phyloP scores from a whole-genome alignment of 2,113 vertebrate species.

The Entosphenus tridentatus region DNA sequence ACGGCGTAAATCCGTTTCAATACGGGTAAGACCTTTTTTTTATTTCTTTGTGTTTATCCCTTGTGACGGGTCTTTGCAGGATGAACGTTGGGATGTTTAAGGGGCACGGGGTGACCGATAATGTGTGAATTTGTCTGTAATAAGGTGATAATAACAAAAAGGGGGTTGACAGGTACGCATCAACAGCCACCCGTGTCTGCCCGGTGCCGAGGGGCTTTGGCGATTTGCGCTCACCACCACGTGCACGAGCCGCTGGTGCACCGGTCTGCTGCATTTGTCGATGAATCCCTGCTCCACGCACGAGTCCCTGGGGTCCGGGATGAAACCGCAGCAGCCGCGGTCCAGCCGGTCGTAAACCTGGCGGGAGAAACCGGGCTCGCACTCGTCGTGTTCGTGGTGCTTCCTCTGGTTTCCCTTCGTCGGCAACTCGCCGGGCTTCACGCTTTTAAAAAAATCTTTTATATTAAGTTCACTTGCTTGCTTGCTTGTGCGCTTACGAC shows the following conservation, averaged over 20 bases:
- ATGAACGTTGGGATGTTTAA: no score
- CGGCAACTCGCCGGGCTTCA: slow-evolving; percentile 3
- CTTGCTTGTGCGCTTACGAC: no score
- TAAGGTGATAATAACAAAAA: neutral
- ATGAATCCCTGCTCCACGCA: slow-evolving; percentile 59
- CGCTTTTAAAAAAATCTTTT: neutral
- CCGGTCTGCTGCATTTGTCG: slow-evolving; percentile 36
- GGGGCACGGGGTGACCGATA: no score
- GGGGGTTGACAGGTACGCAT: slow-evolving; percentile 5
- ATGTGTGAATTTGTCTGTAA: no score
- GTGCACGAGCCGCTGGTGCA: slow-evolving; percentile 48
- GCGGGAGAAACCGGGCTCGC: slow-evolving; percentile 4
- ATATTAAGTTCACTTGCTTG: no score
- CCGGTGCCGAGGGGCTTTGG: no score
- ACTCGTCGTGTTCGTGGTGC: no score
- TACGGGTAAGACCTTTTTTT: no score
- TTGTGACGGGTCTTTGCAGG: no score
- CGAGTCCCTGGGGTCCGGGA: slow-evolving; percentile 38
- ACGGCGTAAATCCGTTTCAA: no score
- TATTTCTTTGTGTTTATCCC: no score
- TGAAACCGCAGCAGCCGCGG: slow-evolving; percentile 70
- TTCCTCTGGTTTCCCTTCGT: neutral
- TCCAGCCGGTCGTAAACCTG: slow-evolving; percentile 75
- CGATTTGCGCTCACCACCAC: slow-evolving; percentile 35
- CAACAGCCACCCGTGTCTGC: no score